phyloP scores from a whole-genome alignment of 2,797 vertebrate genomes.

The Florisuga fusca region DNA sequence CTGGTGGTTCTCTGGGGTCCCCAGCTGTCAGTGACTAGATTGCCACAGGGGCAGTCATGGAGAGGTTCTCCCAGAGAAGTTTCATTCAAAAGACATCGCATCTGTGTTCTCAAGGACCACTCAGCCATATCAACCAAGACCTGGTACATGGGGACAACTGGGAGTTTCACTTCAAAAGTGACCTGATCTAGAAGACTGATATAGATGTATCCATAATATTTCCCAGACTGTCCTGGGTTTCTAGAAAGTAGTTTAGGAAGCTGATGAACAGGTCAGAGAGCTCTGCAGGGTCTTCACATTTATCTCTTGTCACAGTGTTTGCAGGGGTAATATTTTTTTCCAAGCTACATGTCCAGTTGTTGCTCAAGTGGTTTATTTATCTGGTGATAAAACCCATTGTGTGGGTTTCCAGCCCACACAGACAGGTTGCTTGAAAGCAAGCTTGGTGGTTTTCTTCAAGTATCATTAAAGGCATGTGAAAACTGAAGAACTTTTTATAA shows the following conservation, averaged over 20 bases:
- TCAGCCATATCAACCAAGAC: not conserved
- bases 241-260: not conserved
- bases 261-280: not conserved
- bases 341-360: not conserved
- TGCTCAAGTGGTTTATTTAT: not conserved
- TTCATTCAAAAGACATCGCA: not conserved
- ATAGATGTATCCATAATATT: not conserved
- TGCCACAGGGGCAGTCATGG: accelerated
- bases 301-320: not conserved
- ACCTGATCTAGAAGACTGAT: not conserved
- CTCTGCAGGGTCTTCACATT: not conserved
- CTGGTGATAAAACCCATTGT: not conserved
- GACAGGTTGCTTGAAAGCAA: not conserved
- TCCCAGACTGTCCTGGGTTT: not conserved
- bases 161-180: not conserved
- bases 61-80: not conserved
- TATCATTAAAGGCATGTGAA: not conserved
- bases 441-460: not conserved
- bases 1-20: not conserved
- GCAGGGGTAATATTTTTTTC: conserved; percentile 6
- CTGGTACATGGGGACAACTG: not conserved
- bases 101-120: not conserved
- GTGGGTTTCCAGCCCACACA: not conserved
- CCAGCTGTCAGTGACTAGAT: accelerated
- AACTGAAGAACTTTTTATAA: conserved; percentile 1